Evolutionary conservation across 2,888 invertebrate genomes (phyloP), one percentile per base, ranked within the genome.

Genomic region (Cataglyphis albicans): DNA sequence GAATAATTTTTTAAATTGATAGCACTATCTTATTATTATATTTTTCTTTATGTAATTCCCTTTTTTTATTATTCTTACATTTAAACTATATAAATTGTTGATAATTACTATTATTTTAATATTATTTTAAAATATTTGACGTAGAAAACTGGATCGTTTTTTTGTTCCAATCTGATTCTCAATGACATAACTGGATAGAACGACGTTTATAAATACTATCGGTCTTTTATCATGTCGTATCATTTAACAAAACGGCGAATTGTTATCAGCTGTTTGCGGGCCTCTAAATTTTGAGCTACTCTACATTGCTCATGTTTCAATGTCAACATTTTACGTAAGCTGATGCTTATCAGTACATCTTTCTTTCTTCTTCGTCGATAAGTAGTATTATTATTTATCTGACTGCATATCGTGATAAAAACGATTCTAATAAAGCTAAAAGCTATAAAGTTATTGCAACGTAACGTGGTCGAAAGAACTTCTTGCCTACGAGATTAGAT

Each of bases 151-250:
- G 12, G 6, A n/a, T 64, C 35, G 38, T 18, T 29, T 7, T 25
- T 4, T 12, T 63, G 64, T 25, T 67, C 29, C 67, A 55, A 38
- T 75, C 75, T 76, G 18, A 65, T 67, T 78, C 44, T 21, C 57
- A 41, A 78, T 78, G 44, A 78, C 15, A 12, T 78, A 78, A 78
- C 41, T 68, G 29, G 35, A 41, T 72, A 48, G 73, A 78, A 78
- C 57, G 59, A 44, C 29, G 21, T 76, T 55, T 41, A 67, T 57
- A 29, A 57, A 57, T 41, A 57, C 12, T 29, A 76, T 70, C 29
- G 0, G 3, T 59, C 15, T 35, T 68, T 41, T 29, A 29, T 57
- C 32, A 57, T 29, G 44, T 72, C 44, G 41, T 70, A 70, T 68
- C 57, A 64, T 3, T 64, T 52, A 63, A 76, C 68, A 10, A 57